Evolutionary conservation across 2,888 invertebrate genomes (phyloP).

Genomic region (Pachydiplax longipennis): DNA sequence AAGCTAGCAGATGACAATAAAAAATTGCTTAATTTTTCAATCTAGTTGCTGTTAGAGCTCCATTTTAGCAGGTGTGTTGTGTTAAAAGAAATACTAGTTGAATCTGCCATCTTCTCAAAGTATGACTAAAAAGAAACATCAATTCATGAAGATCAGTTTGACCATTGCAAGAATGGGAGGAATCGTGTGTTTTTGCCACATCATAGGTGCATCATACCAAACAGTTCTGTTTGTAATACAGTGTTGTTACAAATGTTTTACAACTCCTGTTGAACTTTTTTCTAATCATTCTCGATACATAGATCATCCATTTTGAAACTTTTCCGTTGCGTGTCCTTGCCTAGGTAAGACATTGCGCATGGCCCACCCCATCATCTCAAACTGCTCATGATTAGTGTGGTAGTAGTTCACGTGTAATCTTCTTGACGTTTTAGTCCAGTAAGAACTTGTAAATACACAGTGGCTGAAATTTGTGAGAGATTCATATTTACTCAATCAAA

Average conservation of each 20-base stretch:
- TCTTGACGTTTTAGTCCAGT: conserved; percentile 50
- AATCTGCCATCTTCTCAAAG: conserved; percentile 39
- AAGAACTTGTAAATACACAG: conserved; percentile 48
- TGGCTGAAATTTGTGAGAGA: conserved; percentile 46
- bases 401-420: conserved; percentile 48
- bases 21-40: conserved; percentile 46
- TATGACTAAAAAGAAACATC: conserved; percentile 32
- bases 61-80: conserved; percentile 45
- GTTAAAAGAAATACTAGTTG: conserved; percentile 44
- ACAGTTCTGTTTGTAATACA: conserved; percentile 47
- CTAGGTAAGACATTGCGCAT: conserved; percentile 44
- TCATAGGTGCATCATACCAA: conserved; percentile 40
- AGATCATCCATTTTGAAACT: conserved; percentile 42
- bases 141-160: conserved; percentile 32
- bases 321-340: conserved; percentile 46
- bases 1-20: conserved; percentile 47
- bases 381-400: conserved; percentile 49
- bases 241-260: conserved; percentile 47
- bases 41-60: conserved; percentile 39
- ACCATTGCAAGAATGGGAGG: conserved; percentile 35
- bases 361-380: conserved; percentile 45
- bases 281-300: conserved; percentile 47
- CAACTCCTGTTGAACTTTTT: conserved; percentile 47
- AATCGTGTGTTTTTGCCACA: conserved; percentile 23
- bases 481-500: conserved; percentile 47